phyloP scores from a whole-genome alignment of 2,797 vertebrate genomes.

The Gastrophryne carolinensis region DNA sequence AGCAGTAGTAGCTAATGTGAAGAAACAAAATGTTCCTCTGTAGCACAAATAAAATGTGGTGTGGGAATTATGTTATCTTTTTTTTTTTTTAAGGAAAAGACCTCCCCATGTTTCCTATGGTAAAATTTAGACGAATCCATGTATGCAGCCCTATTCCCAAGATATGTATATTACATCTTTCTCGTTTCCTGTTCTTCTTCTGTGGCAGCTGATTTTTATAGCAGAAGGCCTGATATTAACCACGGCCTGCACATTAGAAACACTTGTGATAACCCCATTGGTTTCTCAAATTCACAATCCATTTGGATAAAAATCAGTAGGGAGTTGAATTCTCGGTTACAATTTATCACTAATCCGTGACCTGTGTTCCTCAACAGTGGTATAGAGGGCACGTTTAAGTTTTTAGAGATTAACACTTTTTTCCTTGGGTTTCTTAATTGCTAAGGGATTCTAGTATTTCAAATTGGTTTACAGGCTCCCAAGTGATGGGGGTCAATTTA shows the following conservation, averaged over 20 bases:
- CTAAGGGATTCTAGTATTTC: slow-evolving; percentile 1
- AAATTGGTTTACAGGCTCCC: not conserved
- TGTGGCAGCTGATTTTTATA: too few relatives aligned
- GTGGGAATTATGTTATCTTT: too few relatives aligned
- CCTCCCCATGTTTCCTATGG: too few relatives aligned
- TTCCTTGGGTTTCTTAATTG: slow-evolving; percentile 23
- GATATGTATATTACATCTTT: too few relatives aligned
- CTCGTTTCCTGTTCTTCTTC: too few relatives aligned
- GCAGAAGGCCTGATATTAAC: too few relatives aligned
- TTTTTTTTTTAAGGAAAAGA: too few relatives aligned
- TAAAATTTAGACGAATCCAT: too few relatives aligned
- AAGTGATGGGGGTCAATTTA: not conserved
- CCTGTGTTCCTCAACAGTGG: slow-evolving; percentile 12
- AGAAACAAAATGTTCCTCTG: too few relatives aligned
- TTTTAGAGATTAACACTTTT: slow-evolving; percentile 39
- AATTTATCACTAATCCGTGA: slow-evolving; percentile 30
- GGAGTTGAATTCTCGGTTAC: slow-evolving; percentile 29
- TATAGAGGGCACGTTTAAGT: slow-evolving; percentile 38
- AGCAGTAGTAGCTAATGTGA: too few relatives aligned
- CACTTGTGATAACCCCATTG: not conserved
- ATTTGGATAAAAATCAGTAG: slow-evolving; percentile 1
- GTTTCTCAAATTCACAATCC: not conserved
- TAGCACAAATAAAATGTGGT: too few relatives aligned
- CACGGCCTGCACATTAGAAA: not conserved
- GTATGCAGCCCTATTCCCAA: too few relatives aligned